Evolutionary conservation across 2,113 vertebrate genomes (phyloP).

Genomic region (Panthera leo): DNA sequence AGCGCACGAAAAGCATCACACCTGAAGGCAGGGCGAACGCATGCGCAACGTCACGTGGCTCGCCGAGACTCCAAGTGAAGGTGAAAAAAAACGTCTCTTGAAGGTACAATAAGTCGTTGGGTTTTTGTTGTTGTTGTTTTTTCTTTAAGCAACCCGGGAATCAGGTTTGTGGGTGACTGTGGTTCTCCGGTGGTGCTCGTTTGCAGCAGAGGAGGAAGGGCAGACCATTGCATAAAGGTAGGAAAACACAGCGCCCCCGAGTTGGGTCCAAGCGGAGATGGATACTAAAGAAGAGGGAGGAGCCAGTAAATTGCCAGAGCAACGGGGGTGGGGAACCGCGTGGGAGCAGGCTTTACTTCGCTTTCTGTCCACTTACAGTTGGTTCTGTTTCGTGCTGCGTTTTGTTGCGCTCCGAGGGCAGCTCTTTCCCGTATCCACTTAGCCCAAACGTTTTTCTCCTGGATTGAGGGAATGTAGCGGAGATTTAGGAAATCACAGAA

Average conservation of each 20-base stretch:
- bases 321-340: background rate
- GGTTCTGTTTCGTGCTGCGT: background rate
- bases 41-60: background rate
- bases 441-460: background rate
- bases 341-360: background rate
- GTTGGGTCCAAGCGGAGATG: background rate
- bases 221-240: background rate
- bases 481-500: background rate
- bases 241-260: background rate
- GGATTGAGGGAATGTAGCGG: too few species aligned
- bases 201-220: background rate
- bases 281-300: background rate
- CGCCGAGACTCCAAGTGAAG: background rate
- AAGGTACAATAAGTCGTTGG: background rate
- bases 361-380: background rate
- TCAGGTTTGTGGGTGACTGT: background rate
- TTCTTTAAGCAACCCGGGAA: background rate
- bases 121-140: background rate
- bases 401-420: background rate
- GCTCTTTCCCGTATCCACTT: background rate
- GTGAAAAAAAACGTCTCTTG: background rate
- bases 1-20: background rate
- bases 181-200: background rate
- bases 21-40: background rate
- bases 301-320: background rate